Conservation (phyloP, 2,888 invertebrate species). For the Allygus modestus region DNA sequence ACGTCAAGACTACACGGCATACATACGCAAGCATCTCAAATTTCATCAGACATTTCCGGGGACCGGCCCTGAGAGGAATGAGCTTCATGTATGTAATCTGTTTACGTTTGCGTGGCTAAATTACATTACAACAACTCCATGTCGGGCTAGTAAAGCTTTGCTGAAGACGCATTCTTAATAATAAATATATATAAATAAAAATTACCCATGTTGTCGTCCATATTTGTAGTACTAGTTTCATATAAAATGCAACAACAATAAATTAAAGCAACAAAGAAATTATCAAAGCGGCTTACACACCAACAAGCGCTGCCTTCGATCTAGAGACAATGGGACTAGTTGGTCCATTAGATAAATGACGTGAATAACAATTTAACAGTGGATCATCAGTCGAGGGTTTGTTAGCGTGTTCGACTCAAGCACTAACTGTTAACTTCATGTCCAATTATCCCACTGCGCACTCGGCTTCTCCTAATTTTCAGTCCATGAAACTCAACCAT, state of each 20-base stretch:
- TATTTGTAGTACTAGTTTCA: no score
- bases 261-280: no score
- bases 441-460: neutral
- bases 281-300: no score
- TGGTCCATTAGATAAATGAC: neutral
- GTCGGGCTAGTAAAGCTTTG: neutral
- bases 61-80: neutral
- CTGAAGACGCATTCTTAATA: no score
- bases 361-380: neutral
- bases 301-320: no score
- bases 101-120: neutral
- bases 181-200: no score
- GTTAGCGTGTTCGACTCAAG: neutral
- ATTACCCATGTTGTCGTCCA: no score
- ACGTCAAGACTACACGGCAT: no score
- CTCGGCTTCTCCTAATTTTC: conserved; percentile 4
- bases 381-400: neutral
- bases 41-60: neutral
- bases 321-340: neutral
- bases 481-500: neutral
- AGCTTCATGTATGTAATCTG: neutral
- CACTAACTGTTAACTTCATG: neutral
- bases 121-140: neutral
- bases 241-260: no score
- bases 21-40: no score